Evolutionary conservation across 2,797 vertebrate species (phyloP).

Genomic region (Serranus cabrilla): DNA sequence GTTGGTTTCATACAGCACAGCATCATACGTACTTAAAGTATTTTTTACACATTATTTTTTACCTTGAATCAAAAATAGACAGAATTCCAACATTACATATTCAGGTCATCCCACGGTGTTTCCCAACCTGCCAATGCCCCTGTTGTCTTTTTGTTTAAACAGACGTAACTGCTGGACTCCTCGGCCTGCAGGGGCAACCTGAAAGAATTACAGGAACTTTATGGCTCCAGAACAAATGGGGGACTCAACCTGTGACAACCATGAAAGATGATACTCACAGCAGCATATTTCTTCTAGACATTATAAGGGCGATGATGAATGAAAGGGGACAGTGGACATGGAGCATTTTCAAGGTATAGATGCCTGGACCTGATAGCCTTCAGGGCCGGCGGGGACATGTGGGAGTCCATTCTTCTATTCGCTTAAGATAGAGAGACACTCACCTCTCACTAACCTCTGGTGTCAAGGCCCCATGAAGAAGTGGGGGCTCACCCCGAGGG

Average conservation of each 20-base stretch:
- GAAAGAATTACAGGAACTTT: slow-evolving; percentile 76
- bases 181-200: slow-evolving; percentile 46
- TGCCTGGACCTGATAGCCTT: slow-evolving; percentile 81
- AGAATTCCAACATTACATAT: neutral
- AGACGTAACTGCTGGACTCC: slow-evolving; percentile 55
- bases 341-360: slow-evolving; percentile 73
- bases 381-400: slow-evolving; percentile 64
- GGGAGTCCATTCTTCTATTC: slow-evolving; percentile 67
- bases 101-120: neutral
- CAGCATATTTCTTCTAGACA: slow-evolving; percentile 84
- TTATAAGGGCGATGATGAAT: slow-evolving; percentile 86
- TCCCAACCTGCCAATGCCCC: slow-evolving; percentile 18
- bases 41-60: neutral
- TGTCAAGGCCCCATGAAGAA: slow-evolving; percentile 65
- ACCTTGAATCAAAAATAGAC: neutral
- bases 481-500: slow-evolving; percentile 33
- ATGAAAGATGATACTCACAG: slow-evolving; percentile 83
- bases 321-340: slow-evolving; percentile 65
- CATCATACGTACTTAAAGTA: slow-evolving; percentile 8
- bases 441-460: slow-evolving; percentile 81
- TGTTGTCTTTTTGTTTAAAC: slow-evolving; percentile 55
- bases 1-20: slow-evolving; percentile 17
- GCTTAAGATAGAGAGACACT: slow-evolving; percentile 77
- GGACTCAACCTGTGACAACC: slow-evolving; percentile 74
- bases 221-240: slow-evolving; percentile 82